Evolutionary conservation across 2,888 invertebrate genomes (phyloP), one percentile per base, ranked within the genome.

Genomic region (Scaptomyza polygonia): DNA sequence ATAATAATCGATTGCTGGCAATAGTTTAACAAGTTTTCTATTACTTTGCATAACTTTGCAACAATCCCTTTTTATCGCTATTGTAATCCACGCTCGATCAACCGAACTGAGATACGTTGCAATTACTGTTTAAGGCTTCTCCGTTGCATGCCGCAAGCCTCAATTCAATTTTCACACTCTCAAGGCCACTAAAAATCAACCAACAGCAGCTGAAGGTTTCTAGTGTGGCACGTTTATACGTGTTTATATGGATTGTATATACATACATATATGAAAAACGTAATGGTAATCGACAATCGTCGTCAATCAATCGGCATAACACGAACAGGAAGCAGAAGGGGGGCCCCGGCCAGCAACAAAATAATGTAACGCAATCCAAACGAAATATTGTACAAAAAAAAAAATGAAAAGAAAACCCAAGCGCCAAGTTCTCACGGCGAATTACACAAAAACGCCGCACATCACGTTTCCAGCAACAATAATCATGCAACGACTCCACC

Each of bases 381-480:
- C 45, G 16, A 25, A 27, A 21, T 21, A 21, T 21, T 21, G 21
- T 21, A 21, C 4, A 12, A 48, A 18, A 36, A 1, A 34, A 5
- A 34, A 64, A 64, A 40, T 51, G 65, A 56, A 74, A 53, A 57
- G 77, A 72, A 84, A 75, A 78, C 52, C 68, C 45, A 48, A 64
- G 65, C 42, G 62, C 66, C 55, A 72, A 78, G 88, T 87, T 82
- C 82, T 87, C 88, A 82, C 82, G 88, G 88, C 82, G 82, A 85
- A 85, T 82, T 87, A 82, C 82, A 82, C 82, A 82, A 87, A 25
- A 87, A 71, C 76, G 79, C 79, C 79, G 88, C 88, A 87, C 88
- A 82, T 82, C 82, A 82, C 82, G 82, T 87, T 82, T 81, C 61
- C 79, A 67, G 61, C 65, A 61, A 39, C 39, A 48, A 48, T 48